These are phyloP conservation scores for Gymnogyps californianus DNA, from an alignment of 2,113 vertebrate genomes.

Conservation along the genomic window DNA sequence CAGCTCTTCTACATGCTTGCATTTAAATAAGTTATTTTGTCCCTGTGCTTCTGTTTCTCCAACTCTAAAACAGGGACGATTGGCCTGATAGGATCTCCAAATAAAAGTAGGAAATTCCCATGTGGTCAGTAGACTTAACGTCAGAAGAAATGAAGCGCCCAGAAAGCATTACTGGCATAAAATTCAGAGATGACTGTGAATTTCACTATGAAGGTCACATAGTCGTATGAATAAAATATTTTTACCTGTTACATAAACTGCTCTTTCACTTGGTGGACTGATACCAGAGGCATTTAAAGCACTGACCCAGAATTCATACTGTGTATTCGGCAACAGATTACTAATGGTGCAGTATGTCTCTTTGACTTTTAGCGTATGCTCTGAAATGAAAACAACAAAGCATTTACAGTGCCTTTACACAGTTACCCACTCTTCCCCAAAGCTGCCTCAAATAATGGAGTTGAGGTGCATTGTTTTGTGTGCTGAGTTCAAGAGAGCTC, in stretches of 20 bases:
- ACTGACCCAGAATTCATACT: constrained; percentile 94
- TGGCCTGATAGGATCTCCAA: neutral
- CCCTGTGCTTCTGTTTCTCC: neutral
- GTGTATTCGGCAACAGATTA: constrained; percentile 84
- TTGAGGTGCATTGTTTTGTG: neutral
- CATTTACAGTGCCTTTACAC: neutral
- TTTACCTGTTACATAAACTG: constrained; percentile 90
- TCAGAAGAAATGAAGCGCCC: neutral
- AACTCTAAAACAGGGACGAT: neutral
- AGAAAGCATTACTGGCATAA: neutral
- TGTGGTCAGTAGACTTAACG: neutral
- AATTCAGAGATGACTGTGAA: neutral
- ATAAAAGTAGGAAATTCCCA: neutral
- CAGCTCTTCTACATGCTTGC: neutral
- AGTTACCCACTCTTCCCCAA: neutral
- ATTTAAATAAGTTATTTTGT: neutral
- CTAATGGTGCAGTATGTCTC: constrained; percentile 89
- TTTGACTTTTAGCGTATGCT: constrained; percentile 79
- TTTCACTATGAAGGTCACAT: neutral
- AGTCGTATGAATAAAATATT: neutral
- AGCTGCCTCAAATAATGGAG: neutral
- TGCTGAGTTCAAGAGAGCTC: neutral
- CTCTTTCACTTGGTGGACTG: constrained; percentile 87
- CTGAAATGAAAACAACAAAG: constrained; percentile 64
- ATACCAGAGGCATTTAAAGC: constrained; percentile 87